Conservation (phyloP, 1,140 invertebrate species). For the Colletes latitarsis region DNA sequence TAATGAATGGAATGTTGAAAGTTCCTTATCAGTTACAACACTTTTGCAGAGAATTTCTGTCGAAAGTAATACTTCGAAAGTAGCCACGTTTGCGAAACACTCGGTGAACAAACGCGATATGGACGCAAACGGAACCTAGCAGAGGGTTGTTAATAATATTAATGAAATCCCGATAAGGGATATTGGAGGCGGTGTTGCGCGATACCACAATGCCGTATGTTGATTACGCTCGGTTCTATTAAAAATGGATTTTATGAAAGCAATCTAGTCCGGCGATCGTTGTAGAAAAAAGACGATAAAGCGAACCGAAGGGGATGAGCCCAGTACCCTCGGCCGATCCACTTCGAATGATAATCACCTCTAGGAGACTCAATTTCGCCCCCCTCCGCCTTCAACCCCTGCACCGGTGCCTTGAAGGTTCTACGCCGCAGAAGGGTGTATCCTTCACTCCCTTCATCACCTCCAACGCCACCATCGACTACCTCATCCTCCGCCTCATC, state of each 20-base stretch:
- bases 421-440: constrained; percentile 64
- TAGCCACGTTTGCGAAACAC: neutral
- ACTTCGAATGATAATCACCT: constrained; percentile 78
- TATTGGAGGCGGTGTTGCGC: constrained; percentile 19
- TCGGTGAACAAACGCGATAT: neutral
- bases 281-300: constrained; percentile 52
- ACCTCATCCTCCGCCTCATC: constrained; percentile 30
- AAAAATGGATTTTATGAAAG: constrained; percentile 73
- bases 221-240: constrained; percentile 62
- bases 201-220: constrained; percentile 47
- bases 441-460: constrained; percentile 63
- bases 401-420: constrained; percentile 64
- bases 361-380: constrained; percentile 73
- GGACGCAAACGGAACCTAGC: neutral
- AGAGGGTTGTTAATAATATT: constrained; percentile 4
- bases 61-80: too few species aligned
- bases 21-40: too few species aligned
- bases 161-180: too few species aligned
- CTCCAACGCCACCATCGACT: constrained; percentile 36
- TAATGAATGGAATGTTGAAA: too few species aligned
- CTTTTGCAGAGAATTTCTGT: too few species aligned
- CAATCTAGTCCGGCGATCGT: constrained; percentile 68
- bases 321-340: constrained; percentile 66
- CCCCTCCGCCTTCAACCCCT: constrained; percentile 32
- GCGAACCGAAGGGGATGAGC: constrained; percentile 54